Evolutionary conservation across 2,797 vertebrate genomes (phyloP), one percentile per base, ranked within the genome.

Genomic region (Sebastes hubbsi): DNA sequence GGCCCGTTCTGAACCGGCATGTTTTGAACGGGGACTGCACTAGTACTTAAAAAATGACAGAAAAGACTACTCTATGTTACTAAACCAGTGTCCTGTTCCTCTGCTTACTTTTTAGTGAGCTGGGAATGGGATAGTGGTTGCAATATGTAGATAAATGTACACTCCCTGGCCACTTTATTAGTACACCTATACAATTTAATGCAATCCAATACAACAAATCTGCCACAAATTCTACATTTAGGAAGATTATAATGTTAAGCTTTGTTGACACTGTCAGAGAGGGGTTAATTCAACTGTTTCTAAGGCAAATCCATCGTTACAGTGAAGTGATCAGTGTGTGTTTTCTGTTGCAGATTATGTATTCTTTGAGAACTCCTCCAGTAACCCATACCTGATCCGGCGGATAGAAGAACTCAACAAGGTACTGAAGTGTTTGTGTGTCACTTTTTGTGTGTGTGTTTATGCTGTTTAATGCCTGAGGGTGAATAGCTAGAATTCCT

Each of bases 401-500:
- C 96, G 98, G 92, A 99, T 99, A 96, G 98, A 99, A 94, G 98
- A 99, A 89, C 97, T 99, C 82, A 99, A 98, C 93, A 99, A 99
- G 98, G 98, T 99, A 97, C 22, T 46, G 66, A 81, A 13, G 24
- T 68, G 63, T 71, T 71, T 75, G 25, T 76, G n/a, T 83, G 63
- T 83, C 22, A 46, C 67, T 72, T 75, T 69, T 34, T 59, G 71
- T 36, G 25, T 36, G 22, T 54, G 38, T 80, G 77, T 83, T 80
- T 77, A 24, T 62, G 18, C 12, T 12, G 54, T 64, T 70, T 72
- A 32, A 38, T 77, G 81, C 89, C 82, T 34, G 25, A 72, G 82
- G 90, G 80, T 62, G 68, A 94, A 94, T 94, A 82, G 68, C 85
- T 72, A 49, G 68, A 72, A 91, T 94, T 88, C 88, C 60, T 89